Evolutionary conservation across 2,888 invertebrate genomes (phyloP), one percentile per base, ranked within the genome.

Genomic region (Rugalucina vietnamica): DNA sequence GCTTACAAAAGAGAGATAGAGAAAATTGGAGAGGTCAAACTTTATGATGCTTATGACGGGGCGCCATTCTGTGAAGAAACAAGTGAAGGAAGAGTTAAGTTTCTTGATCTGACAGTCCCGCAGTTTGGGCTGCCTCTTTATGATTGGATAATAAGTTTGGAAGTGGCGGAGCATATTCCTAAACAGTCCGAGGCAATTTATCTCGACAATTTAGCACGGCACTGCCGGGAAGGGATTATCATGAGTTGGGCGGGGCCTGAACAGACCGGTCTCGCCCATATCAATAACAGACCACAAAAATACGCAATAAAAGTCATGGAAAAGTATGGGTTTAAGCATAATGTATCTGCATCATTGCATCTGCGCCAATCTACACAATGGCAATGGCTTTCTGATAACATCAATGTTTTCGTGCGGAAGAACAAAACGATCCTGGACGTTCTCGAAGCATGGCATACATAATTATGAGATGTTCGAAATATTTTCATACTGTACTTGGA

Each of bases 151-250:
- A 65, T 91, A 12, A 88, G 89, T 12, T 72, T 91, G 0, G 90
- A 91, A 73, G 90, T 91, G 0, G 90, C 90, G 0, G 90, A 91
- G 75, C 90, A 91, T 77, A 91, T 91, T 43, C 90, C 90, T 0
- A 82, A 79, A 71, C 72, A 80, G 43, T 88, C 69, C 77, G 90
- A 91, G 78, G 54, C 72, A 10, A 82, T 87, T 12, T 91, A 86
- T 76, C 73, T 91, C 12, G 88, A 88, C 73, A 91, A 91, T 39
- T 12, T 91, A 21, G 88, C 72, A 0, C 54, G 90, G 36, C 90
- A 91, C 76, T 81, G 86, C 37, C 79, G 74, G 36, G 85, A 86
- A 24, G 90, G 90, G 0, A 80, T 91, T 18, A 76, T 91, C 14
- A 69, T 91, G 70, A 91, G 90, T 74, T 91, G 90, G 90, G 90